These are phyloP conservation scores for Volucella inanis DNA, from an alignment of 2,888 invertebrate genomes.

Conservation along the genomic window DNA sequence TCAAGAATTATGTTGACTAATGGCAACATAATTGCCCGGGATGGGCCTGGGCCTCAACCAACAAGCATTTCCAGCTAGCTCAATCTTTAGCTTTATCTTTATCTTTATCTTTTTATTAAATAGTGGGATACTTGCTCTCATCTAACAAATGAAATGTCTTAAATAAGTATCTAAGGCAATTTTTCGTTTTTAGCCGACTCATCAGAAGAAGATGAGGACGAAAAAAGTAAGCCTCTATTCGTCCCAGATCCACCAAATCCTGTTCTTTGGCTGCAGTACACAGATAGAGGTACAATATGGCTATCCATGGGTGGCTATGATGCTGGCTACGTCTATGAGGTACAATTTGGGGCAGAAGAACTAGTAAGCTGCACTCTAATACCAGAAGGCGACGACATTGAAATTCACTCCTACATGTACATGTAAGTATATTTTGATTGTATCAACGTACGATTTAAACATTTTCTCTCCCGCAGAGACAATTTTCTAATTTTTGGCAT, in stretches of 20 bases:
- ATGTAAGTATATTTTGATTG: slow-evolving; percentile 82
- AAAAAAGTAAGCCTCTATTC: slow-evolving; percentile 84
- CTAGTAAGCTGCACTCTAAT: slow-evolving; percentile 84
- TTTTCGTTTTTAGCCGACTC: slow-evolving; percentile 83
- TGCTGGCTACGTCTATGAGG: slow-evolving; percentile 88
- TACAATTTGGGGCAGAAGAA: slow-evolving; percentile 82
- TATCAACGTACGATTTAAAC: not conserved
- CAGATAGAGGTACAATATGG: slow-evolving; percentile 84
- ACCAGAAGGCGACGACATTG: slow-evolving; percentile 84
- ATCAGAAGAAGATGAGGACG: slow-evolving; percentile 83
- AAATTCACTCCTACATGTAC: slow-evolving; percentile 85
- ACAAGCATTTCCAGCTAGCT: no score
- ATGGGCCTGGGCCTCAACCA: no score
- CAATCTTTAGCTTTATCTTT: no score
- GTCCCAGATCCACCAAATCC: slow-evolving; percentile 85
- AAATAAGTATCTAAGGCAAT: not conserved
- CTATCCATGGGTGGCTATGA: slow-evolving; percentile 87
- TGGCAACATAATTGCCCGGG: no score
- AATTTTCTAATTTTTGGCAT: slow-evolving; percentile 86
- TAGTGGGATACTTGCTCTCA: no score
- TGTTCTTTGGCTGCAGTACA: slow-evolving; percentile 85
- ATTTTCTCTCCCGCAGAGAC: slow-evolving; percentile 79
- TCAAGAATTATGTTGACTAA: no score
- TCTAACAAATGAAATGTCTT: no score
- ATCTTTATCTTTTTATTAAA: no score